Percentiles rank a stretch among this genome's conserved stretches.
Conservation (phyloP, 1,140 invertebrate species). For the Euwallacea similis region DNA sequence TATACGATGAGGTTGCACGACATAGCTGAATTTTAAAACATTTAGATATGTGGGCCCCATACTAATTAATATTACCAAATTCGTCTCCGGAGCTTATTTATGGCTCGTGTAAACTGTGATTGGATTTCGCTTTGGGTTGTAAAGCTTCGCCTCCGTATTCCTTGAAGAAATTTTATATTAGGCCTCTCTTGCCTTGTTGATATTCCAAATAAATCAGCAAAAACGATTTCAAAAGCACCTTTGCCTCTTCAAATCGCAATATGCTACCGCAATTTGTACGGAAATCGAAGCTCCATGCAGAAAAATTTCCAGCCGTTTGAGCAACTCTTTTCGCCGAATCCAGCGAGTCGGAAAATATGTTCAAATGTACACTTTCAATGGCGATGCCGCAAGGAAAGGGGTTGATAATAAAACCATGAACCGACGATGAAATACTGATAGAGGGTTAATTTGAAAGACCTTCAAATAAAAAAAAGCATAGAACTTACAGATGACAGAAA, state of each 20-base stretch:
- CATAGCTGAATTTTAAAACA: constrained; percentile 32
- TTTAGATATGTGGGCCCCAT: constrained; percentile 27
- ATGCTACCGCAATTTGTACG: constrained; percentile 19
- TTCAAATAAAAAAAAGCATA: neutral
- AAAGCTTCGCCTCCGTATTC: too few relatives aligned
- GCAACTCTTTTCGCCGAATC: constrained; percentile 36
- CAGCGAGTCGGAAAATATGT: constrained; percentile 40
- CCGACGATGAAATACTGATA: constrained; percentile 27
- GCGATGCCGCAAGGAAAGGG: constrained; percentile 21
- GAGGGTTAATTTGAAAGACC: constrained; percentile 6
- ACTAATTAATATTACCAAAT: constrained; percentile 33
- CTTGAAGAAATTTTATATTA: too few relatives aligned
- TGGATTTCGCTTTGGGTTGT: neutral
- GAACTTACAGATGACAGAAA: constrained; percentile 6
- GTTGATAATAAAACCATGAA: constrained; percentile 24
- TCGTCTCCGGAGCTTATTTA: neutral
- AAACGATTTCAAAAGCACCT: constrained; percentile 10
- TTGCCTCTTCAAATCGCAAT: constrained; percentile 15
- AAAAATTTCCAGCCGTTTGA: constrained; percentile 36
- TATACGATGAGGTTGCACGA: constrained; percentile 31
- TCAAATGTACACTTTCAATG: constrained; percentile 40
- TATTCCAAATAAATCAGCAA: neutral
- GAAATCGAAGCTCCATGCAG: constrained; percentile 20
- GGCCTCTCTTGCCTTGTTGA: too few relatives aligned
- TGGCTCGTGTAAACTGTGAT: neutral